phyloP scores from a whole-genome alignment of 2,888 invertebrate genomes.

The Rhamphomyia laevipes region DNA sequence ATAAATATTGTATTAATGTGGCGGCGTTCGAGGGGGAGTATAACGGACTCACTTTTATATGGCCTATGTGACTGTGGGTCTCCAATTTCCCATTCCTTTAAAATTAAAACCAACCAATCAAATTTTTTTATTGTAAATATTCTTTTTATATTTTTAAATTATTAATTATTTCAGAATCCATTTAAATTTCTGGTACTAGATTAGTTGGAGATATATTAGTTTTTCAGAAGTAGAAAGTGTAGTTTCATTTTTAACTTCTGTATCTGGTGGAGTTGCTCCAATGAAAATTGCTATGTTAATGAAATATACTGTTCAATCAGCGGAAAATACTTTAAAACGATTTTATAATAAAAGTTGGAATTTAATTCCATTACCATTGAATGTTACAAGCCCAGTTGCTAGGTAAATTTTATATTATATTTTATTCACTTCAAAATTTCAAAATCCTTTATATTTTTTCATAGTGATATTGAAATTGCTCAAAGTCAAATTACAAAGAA shows the following conservation, averaged over 20 bases:
- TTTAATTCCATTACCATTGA: conserved; percentile 53
- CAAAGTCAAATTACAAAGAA: conserved; percentile 79
- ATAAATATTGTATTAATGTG: no score
- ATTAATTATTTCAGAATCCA: conserved; percentile 51
- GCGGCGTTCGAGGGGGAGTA: no score
- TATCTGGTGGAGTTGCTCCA: conserved; percentile 95
- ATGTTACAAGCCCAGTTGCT: conserved; percentile 64
- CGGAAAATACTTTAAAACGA: conserved; percentile 49
- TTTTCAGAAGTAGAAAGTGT: conserved; percentile 66
- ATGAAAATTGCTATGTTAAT: conserved; percentile 99
- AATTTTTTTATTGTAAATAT: no score
- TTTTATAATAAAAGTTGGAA: conserved; percentile 53
- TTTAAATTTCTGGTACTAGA: conserved; percentile 66
- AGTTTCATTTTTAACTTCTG: conserved; percentile 86
- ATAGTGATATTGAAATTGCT: conserved; percentile 81
- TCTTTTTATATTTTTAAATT: no score
- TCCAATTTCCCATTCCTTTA: no score
- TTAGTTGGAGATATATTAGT: conserved; percentile 93
- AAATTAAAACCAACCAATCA: no score
- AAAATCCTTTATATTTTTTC: no score
- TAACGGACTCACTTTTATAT: no score
- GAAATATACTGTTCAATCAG: conserved; percentile 85
- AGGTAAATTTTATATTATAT: conserved; percentile 45
- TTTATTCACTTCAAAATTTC: no score
- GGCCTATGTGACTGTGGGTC: no score